These are phyloP conservation scores for Conomelus anceps DNA, from an alignment of 2,888 invertebrate genomes.

Conservation along the genomic window DNA sequence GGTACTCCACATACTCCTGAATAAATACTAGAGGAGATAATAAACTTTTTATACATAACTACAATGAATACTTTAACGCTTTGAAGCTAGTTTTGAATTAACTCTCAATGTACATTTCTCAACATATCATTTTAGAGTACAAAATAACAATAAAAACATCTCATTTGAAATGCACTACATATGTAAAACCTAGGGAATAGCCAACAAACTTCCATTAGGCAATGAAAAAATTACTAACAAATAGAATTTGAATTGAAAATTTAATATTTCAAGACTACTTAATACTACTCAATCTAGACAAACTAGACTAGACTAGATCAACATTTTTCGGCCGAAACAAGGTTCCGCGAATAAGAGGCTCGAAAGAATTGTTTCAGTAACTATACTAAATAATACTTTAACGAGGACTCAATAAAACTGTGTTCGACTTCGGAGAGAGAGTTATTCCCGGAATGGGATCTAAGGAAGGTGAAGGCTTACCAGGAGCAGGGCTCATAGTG, in stretches of 20 bases:
- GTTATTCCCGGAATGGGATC: conserved; percentile 52
- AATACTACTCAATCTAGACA: background rate
- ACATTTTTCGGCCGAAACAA: too few species aligned
- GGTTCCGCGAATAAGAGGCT: too few species aligned
- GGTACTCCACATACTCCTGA: too few species aligned
- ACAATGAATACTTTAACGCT: background rate
- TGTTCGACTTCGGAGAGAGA: conserved; percentile 49
- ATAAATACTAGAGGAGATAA: background rate
- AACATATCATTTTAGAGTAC: background rate
- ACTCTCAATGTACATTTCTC: background rate
- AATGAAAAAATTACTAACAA: too few species aligned
- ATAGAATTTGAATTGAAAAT: too few species aligned
- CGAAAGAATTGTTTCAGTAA: background rate
- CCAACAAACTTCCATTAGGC: too few species aligned
- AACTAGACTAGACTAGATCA: background rate
- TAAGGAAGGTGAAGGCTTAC: conserved; percentile 43
- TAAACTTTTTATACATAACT: background rate
- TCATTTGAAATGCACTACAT: background rate
- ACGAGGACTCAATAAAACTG: conserved; percentile 4
- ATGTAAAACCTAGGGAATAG: too few species aligned
- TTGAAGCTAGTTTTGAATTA: background rate
- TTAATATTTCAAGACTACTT: background rate
- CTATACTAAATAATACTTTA: background rate
- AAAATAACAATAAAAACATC: background rate
- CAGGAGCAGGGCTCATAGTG: conserved; percentile 39